Evolutionary conservation across 2,888 invertebrate species (phyloP), one percentile per base, ranked within the genome.

Genomic region (Dione juno): DNA sequence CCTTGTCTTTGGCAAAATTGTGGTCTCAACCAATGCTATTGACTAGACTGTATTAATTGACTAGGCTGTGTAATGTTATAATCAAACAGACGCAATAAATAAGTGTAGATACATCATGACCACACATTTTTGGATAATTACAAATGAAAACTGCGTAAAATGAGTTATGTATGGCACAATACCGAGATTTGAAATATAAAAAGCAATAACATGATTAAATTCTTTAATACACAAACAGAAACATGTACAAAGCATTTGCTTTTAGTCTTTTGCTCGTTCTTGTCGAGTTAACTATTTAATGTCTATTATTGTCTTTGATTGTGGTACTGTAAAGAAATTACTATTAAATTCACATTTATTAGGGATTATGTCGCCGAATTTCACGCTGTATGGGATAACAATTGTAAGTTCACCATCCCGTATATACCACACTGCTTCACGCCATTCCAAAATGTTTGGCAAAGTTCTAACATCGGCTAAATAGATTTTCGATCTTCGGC

Each of bases 391-490:
- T 11, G 59, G 59, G 2, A 59, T 59, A 21, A 43, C 14, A 41
- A 59, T n/a, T 28, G 21, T 41, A n/a, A 59, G 21, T 10, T 59
- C 28, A 28, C 43, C 59, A 28, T 43, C 7, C 21, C 14, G 3
- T 43, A n/a, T 59, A 43, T 59, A 43, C 43, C 59, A 59, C 9
- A 35, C 3, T 37, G 54, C 54, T 54, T 54, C 28, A 8, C 3
- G n/a, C 10, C 35, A 16, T 9, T 54, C 35, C n/a, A 54, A 54
- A 8, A 37, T 16, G 16, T 66, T 48, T 35, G 69, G 69, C 40
- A 72, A 58, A n/a, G 64, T 40, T 45, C 64, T 63, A 14, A 69
- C 63, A 53, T 72, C 72, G 7, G 28, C 52, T 40, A 69, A 72
- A 58, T 58, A 58, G 16, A 64, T 43, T 3, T 45, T 19, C 3